phyloP scores from a whole-genome alignment of 2,888 invertebrate species.

The Tenthredo distinguenda region DNA sequence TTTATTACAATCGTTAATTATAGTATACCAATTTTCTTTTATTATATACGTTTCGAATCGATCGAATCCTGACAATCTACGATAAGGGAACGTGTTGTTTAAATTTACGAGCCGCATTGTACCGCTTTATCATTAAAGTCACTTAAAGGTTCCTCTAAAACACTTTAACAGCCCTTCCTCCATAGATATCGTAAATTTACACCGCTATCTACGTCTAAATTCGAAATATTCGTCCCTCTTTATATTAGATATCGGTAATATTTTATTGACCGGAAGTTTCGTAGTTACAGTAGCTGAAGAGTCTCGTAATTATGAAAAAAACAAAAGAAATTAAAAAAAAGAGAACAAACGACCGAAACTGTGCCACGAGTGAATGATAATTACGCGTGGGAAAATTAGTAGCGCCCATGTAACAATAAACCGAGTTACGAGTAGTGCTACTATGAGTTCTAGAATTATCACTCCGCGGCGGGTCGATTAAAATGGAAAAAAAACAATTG shows the following conservation, averaged over 20 bases:
- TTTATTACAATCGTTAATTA: neutral
- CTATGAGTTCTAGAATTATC: neutral
- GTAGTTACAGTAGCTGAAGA: neutral
- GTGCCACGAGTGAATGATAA: neutral
- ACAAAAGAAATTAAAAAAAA: neutral
- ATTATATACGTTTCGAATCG: neutral
- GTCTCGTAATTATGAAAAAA: neutral
- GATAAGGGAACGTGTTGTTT: neutral
- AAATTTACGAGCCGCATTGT: conserved; percentile 11
- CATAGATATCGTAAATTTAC: neutral
- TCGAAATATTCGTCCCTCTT: neutral
- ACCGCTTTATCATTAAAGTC: neutral
- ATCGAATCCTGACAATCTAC: conserved; percentile 11
- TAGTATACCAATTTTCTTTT: neutral
- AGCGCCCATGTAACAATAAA: neutral
- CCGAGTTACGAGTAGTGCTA: neutral
- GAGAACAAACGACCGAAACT: neutral
- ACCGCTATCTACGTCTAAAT: neutral
- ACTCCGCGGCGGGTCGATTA: neutral
- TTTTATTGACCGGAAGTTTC: neutral
- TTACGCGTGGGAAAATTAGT: conserved; percentile 1
- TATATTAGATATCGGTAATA: neutral
- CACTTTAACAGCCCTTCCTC: neutral
- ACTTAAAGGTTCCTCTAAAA: neutral
- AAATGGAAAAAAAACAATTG: neutral